A percentile compares a stretch with the other conserved stretches of the same genome.
These are phyloP conservation scores for Drosophila kokeensis DNA, from an alignment of 2,888 invertebrate genomes.

Conservation along the genomic window DNA sequence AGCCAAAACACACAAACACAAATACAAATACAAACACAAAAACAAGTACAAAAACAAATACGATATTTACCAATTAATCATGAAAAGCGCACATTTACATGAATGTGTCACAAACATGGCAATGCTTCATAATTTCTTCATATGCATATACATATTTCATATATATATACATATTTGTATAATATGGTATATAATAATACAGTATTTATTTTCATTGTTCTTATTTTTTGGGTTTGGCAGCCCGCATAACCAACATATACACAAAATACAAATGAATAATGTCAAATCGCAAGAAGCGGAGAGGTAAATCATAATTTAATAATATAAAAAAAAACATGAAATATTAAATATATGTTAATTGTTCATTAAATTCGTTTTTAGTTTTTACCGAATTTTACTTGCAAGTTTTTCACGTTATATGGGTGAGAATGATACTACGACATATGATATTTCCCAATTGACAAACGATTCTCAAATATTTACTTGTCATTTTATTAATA, in stretches of 20 bases:
- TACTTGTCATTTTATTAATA: background rate
- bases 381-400: no score
- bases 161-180: conserved; percentile 26
- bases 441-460: background rate
- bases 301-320: background rate
- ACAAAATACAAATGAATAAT: conserved; percentile 29
- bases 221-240: conserved; percentile 39
- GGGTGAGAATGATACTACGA: no score
- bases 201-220: conserved; percentile 25
- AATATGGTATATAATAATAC: conserved; percentile 11
- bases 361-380: background rate
- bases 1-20: conserved; percentile 8
- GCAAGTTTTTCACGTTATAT: background rate
- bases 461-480: background rate
- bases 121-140: conserved; percentile 26
- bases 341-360: no score
- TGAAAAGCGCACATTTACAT: conserved; percentile 1
- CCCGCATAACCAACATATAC: conserved; percentile 5
- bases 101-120: conserved; percentile 33
- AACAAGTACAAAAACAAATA: conserved; percentile 6
- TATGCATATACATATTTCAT: background rate
- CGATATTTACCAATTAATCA: conserved; percentile 56
- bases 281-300: conserved; percentile 7
- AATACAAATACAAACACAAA: background rate
- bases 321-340: background rate